Evolutionary conservation across 2,888 invertebrate species (phyloP).

Genomic region (Argyresthia goedartella): DNA sequence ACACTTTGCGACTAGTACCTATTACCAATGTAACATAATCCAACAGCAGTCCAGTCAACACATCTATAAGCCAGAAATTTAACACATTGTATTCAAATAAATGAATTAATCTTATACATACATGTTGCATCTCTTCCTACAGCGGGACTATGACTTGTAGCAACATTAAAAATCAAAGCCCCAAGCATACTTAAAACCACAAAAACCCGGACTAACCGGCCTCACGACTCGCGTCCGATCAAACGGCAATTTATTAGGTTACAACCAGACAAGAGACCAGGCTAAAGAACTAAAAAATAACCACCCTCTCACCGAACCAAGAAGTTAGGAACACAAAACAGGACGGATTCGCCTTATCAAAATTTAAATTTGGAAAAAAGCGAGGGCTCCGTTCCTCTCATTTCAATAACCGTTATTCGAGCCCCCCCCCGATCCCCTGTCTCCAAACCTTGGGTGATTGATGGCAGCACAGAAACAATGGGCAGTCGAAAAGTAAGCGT

Average conservation of each 20-base stretch:
- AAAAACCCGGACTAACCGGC: neutral
- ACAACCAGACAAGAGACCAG: slow-evolving; percentile 2
- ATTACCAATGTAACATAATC: too few species aligned
- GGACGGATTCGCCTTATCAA: slow-evolving; percentile 63
- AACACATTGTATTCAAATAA: too few species aligned
- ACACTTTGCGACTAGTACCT: too few species aligned
- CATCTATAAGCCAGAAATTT: too few species aligned
- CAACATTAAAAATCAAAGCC: neutral
- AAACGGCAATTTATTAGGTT: slow-evolving; percentile 5
- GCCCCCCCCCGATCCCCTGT: slow-evolving; percentile 25
- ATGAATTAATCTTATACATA: too few species aligned
- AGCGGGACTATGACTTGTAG: too few species aligned
- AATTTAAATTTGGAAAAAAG: slow-evolving; percentile 69
- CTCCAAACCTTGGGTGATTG: slow-evolving; percentile 57
- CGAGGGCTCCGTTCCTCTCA: slow-evolving; percentile 55
- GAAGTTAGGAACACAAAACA: slow-evolving; percentile 56
- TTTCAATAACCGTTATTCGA: slow-evolving; percentile 70
- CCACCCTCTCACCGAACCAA: slow-evolving; percentile 48
- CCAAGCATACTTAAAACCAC: neutral
- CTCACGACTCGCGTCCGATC: neutral
- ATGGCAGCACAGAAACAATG: slow-evolving; percentile 65
- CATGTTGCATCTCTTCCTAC: too few species aligned
- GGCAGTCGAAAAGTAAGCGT: slow-evolving; percentile 33
- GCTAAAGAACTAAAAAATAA: slow-evolving; percentile 33
- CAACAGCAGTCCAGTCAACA: too few species aligned